A percentile compares a stretch with the other conserved stretches of the same genome.
phyloP scores from a whole-genome alignment of 2,113 vertebrate genomes.

The Neolamprologus fasciatus region DNA sequence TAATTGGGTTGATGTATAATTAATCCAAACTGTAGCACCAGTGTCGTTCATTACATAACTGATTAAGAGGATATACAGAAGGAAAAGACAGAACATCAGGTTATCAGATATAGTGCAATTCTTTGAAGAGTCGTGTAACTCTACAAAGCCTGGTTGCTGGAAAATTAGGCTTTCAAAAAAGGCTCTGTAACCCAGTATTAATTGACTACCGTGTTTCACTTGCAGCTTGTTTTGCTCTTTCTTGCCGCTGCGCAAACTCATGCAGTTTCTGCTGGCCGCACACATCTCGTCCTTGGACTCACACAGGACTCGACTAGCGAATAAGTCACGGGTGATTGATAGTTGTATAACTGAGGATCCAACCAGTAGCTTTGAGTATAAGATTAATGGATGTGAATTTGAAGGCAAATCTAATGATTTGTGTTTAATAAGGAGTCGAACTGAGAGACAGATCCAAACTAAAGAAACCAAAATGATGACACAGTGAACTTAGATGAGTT shows the following conservation, averaged over 20 bases:
- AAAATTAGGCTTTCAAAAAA: background rate
- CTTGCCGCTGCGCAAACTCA: background rate
- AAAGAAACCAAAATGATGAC: background rate
- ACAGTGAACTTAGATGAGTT: background rate
- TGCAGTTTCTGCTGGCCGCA: constrained; percentile 12
- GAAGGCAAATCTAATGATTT: constrained; percentile 13
- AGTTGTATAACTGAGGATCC: background rate
- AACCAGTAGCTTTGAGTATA: background rate
- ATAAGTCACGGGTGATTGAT: background rate
- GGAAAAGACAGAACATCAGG: background rate
- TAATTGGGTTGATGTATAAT: constrained; percentile 57
- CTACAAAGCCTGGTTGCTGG: background rate
- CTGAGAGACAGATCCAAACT: background rate
- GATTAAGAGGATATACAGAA: constrained; percentile 21
- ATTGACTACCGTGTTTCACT: background rate
- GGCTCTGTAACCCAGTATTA: background rate
- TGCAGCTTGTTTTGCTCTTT: constrained; percentile 19
- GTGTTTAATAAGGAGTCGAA: background rate
- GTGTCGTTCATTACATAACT: constrained; percentile 39
- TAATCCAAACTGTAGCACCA: constrained; percentile 29
- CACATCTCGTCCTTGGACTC: constrained; percentile 8
- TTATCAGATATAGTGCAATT: background rate
- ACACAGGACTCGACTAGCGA: background rate
- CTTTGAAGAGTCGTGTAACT: background rate
- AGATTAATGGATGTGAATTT: constrained; percentile 29